phyloP scores from a whole-genome alignment of 1,140 invertebrate species.

The Drosophila truncata region DNA sequence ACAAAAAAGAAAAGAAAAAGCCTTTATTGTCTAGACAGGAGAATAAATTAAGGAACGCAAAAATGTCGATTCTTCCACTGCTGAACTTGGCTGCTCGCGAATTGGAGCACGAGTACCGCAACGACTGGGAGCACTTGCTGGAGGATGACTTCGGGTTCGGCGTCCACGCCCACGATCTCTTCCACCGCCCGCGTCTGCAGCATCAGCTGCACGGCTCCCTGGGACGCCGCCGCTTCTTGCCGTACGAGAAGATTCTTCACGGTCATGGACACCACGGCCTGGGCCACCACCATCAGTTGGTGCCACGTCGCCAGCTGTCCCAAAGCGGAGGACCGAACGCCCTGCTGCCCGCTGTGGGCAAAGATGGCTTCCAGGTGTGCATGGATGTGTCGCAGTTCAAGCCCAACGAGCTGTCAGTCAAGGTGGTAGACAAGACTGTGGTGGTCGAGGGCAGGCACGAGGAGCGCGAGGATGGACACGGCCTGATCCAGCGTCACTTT shows the following conservation, averaged over 20 bases:
- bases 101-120: conserved; percentile 57
- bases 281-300: conserved; percentile 39
- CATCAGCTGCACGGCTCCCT: conserved; percentile 40
- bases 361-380: conserved; percentile 89
- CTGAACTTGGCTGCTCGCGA: conserved; percentile 76
- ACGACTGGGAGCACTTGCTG: conserved; percentile 61
- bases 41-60: conserved; percentile 14
- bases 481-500: conserved; percentile 91
- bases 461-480: conserved; percentile 91
- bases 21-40: conserved; percentile 29
- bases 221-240: conserved; percentile 48
- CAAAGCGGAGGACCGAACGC: conserved; percentile 26
- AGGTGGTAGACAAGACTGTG: conserved; percentile 90
- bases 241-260: conserved; percentile 50
- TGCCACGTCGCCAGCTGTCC: conserved; percentile 38
- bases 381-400: conserved; percentile 94
- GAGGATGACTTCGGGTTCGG: conserved; percentile 83
- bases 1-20: conserved; percentile 4
- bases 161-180: conserved; percentile 75
- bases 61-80: conserved; percentile 81
- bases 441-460: conserved; percentile 91
- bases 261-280: conserved; percentile 21
- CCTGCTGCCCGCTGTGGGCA: conserved; percentile 83
- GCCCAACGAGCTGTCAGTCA: conserved; percentile 93
- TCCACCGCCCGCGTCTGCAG: conserved; percentile 68